phyloP scores from a whole-genome alignment of 2,888 invertebrate species.

The Meganola albula region DNA sequence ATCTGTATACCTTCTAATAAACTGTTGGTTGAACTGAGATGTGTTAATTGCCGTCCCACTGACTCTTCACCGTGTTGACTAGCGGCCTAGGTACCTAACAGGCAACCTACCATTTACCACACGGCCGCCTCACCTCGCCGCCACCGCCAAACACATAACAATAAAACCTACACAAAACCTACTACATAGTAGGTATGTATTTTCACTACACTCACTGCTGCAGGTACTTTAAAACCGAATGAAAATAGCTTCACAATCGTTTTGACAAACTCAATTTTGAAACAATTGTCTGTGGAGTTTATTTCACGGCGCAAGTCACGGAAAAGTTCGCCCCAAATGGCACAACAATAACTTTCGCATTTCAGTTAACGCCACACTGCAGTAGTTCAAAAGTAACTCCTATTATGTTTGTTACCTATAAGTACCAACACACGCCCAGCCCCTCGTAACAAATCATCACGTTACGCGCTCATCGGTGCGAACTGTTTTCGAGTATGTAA shows the following conservation, averaged over 20 bases:
- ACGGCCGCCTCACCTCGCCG: no score
- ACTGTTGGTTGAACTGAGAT: no score
- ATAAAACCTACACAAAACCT: no score
- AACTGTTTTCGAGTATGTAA: conserved; percentile 44
- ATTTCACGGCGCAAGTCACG: conserved; percentile 26
- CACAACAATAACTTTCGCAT: conserved; percentile 32
- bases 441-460: conserved; percentile 50
- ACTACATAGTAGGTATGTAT: no score
- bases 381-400: conserved; percentile 37
- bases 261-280: conserved; percentile 37
- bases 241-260: conserved; percentile 22
- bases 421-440: conserved; percentile 31
- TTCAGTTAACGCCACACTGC: conserved; percentile 36
- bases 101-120: no score
- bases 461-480: conserved; percentile 39
- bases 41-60: no score
- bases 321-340: conserved; percentile 28
- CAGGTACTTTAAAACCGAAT: no score
- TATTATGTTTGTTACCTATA: conserved; percentile 28
- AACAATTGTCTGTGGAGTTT: conserved; percentile 35
- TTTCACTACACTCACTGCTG: no score
- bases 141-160: no score
- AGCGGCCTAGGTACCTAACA: no score
- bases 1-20: no score
- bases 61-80: no score